phyloP scores from a whole-genome alignment of 1,140 invertebrate species.

The Drosophila lini region DNA sequence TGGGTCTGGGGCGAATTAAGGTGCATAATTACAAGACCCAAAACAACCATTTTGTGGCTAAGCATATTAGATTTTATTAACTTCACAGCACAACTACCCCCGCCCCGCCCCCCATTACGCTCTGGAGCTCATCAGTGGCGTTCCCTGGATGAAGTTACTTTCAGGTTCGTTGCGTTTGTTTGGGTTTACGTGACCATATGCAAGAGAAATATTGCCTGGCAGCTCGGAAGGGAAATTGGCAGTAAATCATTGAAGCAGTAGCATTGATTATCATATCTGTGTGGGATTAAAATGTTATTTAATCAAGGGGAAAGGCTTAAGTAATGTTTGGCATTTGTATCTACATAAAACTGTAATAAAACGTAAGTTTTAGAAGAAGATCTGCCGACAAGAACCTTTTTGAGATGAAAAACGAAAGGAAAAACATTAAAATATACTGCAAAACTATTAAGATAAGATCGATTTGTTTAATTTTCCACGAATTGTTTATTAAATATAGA shows the following conservation, averaged over 20 bases:
- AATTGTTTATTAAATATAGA: too few relatives aligned
- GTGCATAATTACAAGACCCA: slow-evolving; percentile 80
- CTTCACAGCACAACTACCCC: slow-evolving; percentile 38
- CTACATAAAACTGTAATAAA: not conserved
- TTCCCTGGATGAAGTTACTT: slow-evolving; percentile 4
- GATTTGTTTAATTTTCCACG: too few relatives aligned
- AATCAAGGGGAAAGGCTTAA: not conserved
- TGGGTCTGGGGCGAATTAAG: slow-evolving; percentile 54
- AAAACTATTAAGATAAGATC: too few relatives aligned
- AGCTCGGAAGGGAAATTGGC: slow-evolving; percentile 15
- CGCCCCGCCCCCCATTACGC: not conserved
- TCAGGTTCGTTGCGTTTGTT: slow-evolving; percentile 29
- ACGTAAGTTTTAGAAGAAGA: not conserved
- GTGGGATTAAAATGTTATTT: slow-evolving; percentile 6
- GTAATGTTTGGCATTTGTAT: not conserved
- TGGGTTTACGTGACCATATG: slow-evolving; percentile 49
- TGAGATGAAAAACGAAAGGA: not conserved
- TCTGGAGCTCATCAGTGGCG: not conserved
- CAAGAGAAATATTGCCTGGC: slow-evolving; percentile 25
- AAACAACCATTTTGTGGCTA: slow-evolving; percentile 75
- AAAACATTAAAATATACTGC: not conserved
- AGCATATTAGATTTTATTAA: slow-evolving; percentile 83
- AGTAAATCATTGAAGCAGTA: slow-evolving; percentile 28
- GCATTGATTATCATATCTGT: slow-evolving; percentile 7
- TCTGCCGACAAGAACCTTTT: not conserved